These are phyloP conservation scores for Rachycentron canadum DNA, from an alignment of 2,797 vertebrate genomes.

Conservation along the genomic window DNA sequence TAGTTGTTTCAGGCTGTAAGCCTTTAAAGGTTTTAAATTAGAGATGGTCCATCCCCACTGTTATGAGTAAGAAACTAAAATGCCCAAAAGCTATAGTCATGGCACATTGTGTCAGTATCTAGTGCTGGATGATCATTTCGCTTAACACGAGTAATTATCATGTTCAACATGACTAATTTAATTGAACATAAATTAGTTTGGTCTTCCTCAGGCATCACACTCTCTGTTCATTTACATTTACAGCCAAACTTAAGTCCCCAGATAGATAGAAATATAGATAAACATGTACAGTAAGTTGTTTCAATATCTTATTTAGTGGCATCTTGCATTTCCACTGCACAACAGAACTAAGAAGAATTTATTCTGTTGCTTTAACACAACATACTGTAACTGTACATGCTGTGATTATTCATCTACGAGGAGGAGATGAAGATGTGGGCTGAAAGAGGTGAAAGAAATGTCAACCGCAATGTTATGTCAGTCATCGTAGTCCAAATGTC, in stretches of 20 bases:
- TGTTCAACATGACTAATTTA: conserved; percentile 80
- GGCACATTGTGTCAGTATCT: conserved; percentile 70
- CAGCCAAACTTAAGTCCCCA: conserved; percentile 6
- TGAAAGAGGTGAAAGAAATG: conserved; percentile 70
- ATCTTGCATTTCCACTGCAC: conserved; percentile 24
- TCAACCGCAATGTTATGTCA: conserved; percentile 54
- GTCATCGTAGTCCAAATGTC: conserved; percentile 77
- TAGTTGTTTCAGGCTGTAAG: conserved; percentile 27
- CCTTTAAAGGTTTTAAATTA: conserved; percentile 59
- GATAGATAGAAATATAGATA: background rate
- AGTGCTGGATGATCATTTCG: conserved; percentile 70
- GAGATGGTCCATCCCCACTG: conserved; percentile 38
- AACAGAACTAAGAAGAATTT: conserved; percentile 11
- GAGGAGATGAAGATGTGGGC: conserved; percentile 41
- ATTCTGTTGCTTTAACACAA: conserved; percentile 35
- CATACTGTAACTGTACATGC: conserved; percentile 9
- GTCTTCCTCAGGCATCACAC: conserved; percentile 66
- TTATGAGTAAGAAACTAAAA: conserved; percentile 69
- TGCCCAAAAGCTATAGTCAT: conserved; percentile 68
- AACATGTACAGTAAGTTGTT: background rate
- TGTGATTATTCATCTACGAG: conserved; percentile 47
- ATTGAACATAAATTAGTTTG: conserved; percentile 75
- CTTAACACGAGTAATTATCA: conserved; percentile 78
- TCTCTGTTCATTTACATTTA: conserved; percentile 41
- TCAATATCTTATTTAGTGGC: background rate